A percentile compares a stretch with the other conserved stretches of the same genome.
phyloP scores from a whole-genome alignment of 2,797 vertebrate species.

The Choloepus didactylus region DNA sequence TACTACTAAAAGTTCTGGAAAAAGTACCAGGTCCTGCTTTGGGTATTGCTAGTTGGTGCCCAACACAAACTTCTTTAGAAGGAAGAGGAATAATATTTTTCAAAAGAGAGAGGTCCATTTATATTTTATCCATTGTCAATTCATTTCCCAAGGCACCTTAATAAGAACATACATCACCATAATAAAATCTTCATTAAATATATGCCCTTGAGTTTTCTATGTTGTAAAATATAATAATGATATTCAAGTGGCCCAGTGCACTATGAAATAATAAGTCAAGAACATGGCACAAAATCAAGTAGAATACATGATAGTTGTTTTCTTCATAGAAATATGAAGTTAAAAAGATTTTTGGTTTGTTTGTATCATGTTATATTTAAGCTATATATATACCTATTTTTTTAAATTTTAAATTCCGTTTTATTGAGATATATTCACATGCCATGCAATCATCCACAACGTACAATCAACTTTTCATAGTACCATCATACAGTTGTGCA shows the following conservation, averaged over 20 bases:
- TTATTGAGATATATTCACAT: no score
- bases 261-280: constrained; percentile 32
- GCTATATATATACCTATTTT: neutral
- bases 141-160: constrained; percentile 58
- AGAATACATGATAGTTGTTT: neutral
- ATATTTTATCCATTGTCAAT: constrained; percentile 35
- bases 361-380: neutral
- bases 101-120: constrained; percentile 18
- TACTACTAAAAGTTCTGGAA: constrained; percentile 47
- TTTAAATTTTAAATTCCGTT: no score
- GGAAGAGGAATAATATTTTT: constrained; percentile 49
- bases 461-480: no score
- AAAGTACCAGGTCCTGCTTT: neutral
- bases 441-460: no score
- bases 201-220: constrained; percentile 57
- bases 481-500: no score
- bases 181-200: constrained; percentile 60
- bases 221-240: constrained; percentile 7
- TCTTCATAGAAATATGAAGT: neutral
- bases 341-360: neutral
- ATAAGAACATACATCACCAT: constrained; percentile 38
- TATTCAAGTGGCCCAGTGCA: neutral
- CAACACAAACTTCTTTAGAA: neutral
- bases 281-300: neutral
- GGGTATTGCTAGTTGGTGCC: neutral